Conservation (phyloP, 2,113 vertebrate species). For the Albula glossodonta region DNA sequence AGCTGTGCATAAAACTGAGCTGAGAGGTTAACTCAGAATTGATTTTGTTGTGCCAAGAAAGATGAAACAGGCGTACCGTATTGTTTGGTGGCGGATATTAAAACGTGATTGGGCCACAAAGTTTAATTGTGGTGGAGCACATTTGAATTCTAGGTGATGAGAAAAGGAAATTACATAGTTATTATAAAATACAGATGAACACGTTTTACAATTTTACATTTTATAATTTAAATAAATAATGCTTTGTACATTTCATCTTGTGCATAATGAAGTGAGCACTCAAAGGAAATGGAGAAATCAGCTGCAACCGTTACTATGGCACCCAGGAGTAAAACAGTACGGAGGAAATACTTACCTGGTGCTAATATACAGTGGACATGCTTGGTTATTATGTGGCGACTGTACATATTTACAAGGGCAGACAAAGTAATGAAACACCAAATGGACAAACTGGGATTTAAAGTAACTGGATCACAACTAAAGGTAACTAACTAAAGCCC, state of each 20-base stretch:
- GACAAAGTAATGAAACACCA: too few relatives aligned
- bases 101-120: conserved; percentile 33
- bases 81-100: conserved; percentile 24
- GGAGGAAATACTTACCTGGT: too few relatives aligned
- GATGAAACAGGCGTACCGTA: conserved; percentile 32
- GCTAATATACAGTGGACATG: too few relatives aligned
- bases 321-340: too few relatives aligned
- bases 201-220: neutral
- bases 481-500: too few relatives aligned
- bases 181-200: neutral
- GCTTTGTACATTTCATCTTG: neutral
- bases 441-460: too few relatives aligned
- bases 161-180: conserved; percentile 9
- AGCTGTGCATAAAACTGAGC: conserved; percentile 8
- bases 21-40: conserved; percentile 32
- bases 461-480: too few relatives aligned
- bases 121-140: conserved; percentile 36
- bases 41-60: conserved; percentile 32
- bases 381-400: too few relatives aligned
- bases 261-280: too few relatives aligned
- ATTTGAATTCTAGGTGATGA: conserved; percentile 28
- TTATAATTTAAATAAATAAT: neutral
- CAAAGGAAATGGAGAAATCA: too few relatives aligned
- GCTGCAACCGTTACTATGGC: too few relatives aligned
- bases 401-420: too few relatives aligned